Percentiles rank a stretch among this genome's conserved stretches.
Conservation (phyloP, 2,888 invertebrate genomes). For the Psylliodes chrysocephalus region DNA sequence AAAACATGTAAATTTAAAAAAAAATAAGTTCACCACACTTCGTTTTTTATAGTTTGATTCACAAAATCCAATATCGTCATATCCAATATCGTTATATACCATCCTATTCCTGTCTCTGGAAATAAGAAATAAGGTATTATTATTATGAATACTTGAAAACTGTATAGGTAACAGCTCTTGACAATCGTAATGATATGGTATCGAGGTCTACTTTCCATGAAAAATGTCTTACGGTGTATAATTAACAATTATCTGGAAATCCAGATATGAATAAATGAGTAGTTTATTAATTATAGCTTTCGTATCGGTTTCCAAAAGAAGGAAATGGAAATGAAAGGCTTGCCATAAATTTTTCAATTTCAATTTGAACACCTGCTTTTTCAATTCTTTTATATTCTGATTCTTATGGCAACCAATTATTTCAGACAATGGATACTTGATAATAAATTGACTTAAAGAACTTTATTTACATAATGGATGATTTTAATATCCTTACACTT, state of each 20-base stretch:
- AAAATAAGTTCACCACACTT: too few relatives aligned
- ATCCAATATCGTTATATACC: too few relatives aligned
- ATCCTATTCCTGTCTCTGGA: not conserved
- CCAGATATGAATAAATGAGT: constrained; percentile 16
- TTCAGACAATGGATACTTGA: too few relatives aligned
- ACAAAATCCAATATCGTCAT: too few relatives aligned
- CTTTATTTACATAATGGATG: too few relatives aligned
- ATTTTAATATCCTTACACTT: too few relatives aligned
- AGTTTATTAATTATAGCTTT: constrained; percentile 9
- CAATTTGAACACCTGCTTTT: not conserved
- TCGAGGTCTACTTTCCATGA: constrained; percentile 1
- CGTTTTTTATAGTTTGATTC: too few relatives aligned
- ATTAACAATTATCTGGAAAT: constrained; percentile 16
- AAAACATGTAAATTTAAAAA: too few relatives aligned
- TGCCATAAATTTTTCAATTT: constrained; percentile 1
- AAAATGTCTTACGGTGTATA: constrained; percentile 17
- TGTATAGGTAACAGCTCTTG: constrained; percentile 16
- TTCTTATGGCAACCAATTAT: too few relatives aligned
- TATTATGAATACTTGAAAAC: constrained; percentile 12
- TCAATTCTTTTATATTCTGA: too few relatives aligned
- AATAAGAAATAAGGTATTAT: constrained; percentile 6
- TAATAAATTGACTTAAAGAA: too few relatives aligned
- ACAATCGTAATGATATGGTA: constrained; percentile 17
- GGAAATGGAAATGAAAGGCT: not conserved
- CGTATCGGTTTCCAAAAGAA: not conserved